A percentile compares a stretch with the other conserved stretches of the same genome.
Evolutionary conservation across 2,888 invertebrate species (phyloP).

Genomic region (Calameuta pallipes): DNA sequence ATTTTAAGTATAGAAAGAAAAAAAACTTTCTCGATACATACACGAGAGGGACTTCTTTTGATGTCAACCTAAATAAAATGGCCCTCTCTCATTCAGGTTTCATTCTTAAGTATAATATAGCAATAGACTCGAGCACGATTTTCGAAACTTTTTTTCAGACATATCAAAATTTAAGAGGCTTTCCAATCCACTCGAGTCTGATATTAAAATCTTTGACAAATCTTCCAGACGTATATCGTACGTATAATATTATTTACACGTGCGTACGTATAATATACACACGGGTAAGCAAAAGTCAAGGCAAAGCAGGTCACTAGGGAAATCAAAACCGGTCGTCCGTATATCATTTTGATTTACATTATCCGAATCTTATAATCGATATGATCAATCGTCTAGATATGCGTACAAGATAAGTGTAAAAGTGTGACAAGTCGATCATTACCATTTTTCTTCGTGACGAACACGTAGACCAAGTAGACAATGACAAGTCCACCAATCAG

Average conservation of each 20-base stretch:
- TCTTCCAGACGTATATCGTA: neutral
- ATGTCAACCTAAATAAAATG: neutral
- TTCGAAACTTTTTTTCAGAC: neutral
- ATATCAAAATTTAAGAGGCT: neutral
- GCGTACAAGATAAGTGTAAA: neutral
- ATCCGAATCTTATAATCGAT: neutral
- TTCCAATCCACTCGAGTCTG: neutral
- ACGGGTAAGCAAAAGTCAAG: neutral
- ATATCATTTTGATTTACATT: neutral
- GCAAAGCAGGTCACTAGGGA: neutral
- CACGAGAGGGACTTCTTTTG: neutral
- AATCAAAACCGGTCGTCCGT: neutral
- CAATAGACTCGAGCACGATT: neutral
- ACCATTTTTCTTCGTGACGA: conserved; percentile 54
- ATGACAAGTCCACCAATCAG: conserved; percentile 58
- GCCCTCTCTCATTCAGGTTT: no score
- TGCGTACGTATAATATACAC: neutral
- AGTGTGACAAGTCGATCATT: conserved; percentile 22
- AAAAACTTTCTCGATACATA: no score
- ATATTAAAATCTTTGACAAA: neutral
- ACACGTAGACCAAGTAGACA: conserved; percentile 55
- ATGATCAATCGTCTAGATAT: neutral
- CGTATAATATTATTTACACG: neutral
- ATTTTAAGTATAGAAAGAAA: neutral
- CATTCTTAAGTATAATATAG: no score